Evolutionary conservation across 2,113 vertebrate genomes (phyloP).

Genomic region (Actenoides hombroni): DNA sequence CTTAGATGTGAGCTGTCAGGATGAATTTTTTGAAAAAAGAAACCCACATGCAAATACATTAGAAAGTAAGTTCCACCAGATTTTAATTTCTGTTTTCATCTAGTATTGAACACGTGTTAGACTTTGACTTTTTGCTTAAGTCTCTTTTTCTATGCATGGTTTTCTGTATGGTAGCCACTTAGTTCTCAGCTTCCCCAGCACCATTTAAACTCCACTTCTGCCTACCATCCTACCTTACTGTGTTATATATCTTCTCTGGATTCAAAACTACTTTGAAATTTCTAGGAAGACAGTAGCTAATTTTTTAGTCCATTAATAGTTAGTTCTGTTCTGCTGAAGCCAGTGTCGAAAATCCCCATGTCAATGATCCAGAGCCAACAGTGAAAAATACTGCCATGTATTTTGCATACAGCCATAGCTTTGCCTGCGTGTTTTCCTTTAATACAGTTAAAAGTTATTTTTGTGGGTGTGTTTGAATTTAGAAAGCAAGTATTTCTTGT

Average conservation of each 20-base stretch:
- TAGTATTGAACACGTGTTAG: background rate
- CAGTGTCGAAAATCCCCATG: background rate
- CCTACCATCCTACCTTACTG: background rate
- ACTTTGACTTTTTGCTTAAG: background rate
- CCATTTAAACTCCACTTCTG: background rate
- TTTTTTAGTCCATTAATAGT: background rate
- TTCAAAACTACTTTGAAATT: background rate
- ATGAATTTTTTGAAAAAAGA: background rate
- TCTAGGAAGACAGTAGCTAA: background rate
- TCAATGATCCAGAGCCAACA: background rate
- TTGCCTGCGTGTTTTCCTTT: background rate
- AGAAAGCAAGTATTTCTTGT: background rate
- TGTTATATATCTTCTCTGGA: background rate
- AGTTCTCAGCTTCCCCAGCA: background rate
- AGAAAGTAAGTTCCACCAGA: background rate
- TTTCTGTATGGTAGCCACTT: background rate
- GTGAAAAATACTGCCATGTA: background rate
- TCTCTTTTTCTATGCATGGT: background rate
- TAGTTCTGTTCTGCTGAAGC: background rate
- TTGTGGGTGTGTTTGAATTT: background rate
- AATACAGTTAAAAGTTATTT: background rate
- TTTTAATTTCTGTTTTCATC: background rate
- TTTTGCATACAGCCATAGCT: background rate
- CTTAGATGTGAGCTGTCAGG: background rate
- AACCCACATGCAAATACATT: rapidly evolving